phyloP scores from a whole-genome alignment of 2,113 vertebrate species.

The Eolophus roseicapilla region DNA sequence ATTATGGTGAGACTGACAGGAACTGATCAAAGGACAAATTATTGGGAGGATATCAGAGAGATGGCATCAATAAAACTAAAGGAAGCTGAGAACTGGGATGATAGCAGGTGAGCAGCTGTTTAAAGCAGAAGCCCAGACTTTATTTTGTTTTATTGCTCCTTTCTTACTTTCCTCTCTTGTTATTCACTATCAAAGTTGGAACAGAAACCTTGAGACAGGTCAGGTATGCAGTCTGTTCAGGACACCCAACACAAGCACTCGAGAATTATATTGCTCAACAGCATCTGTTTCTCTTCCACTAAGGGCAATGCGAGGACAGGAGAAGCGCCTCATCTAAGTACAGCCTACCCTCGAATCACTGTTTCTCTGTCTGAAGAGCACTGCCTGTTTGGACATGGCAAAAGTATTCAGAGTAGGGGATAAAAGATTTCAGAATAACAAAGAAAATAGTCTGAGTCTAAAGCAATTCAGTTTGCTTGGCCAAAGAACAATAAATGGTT shows the following conservation, averaged over 20 bases:
- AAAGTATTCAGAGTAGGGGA: neutral
- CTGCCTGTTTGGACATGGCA: neutral
- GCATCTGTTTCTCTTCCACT: neutral
- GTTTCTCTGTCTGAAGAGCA: neutral
- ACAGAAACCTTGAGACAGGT: neutral
- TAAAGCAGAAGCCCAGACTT: neutral
- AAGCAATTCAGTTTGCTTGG: neutral
- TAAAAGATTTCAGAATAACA: neutral
- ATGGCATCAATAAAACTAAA: neutral
- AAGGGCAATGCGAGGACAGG: neutral
- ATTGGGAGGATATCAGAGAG: neutral
- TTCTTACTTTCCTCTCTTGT: neutral
- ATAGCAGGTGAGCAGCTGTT: neutral
- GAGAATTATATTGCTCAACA: neutral
- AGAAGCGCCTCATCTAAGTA: neutral
- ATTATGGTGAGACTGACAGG: neutral
- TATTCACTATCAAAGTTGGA: neutral
- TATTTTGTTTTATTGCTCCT: rapidly evolving
- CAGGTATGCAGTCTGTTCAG: neutral
- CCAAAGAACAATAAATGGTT: neutral
- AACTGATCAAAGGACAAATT: neutral
- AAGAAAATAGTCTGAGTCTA: neutral
- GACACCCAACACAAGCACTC: neutral
- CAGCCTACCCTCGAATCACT: rapidly evolving
- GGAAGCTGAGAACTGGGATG: neutral